Evolutionary conservation across 2,113 vertebrate genomes (phyloP).

Genomic region (Jacana jacana): DNA sequence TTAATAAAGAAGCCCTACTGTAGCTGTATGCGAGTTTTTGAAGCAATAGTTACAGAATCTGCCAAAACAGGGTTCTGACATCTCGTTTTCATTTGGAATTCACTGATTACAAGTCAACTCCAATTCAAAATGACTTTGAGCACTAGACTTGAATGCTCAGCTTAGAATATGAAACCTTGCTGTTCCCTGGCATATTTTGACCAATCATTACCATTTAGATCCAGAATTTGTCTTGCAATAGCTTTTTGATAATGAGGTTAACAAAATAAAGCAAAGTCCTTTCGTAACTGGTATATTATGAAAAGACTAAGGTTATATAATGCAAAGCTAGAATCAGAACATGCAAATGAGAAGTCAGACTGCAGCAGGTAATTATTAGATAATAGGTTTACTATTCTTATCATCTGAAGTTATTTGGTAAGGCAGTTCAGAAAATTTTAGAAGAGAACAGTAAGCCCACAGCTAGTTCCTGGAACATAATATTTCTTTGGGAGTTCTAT

Average conservation of each 20-base stretch:
- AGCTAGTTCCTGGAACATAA: neutral
- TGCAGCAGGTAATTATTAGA: slow-evolving; percentile 55
- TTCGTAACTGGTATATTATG: neutral
- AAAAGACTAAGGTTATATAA: slow-evolving; percentile 36
- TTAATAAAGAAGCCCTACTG: neutral
- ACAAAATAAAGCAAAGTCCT: neutral
- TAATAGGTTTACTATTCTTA: slow-evolving; percentile 60
- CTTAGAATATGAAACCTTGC: neutral
- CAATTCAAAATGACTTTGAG: neutral
- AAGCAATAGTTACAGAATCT: neutral
- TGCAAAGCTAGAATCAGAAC: slow-evolving; percentile 23
- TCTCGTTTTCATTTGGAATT: neutral
- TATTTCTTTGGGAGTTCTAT: neutral
- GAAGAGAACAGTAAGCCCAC: slow-evolving; percentile 3
- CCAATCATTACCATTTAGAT: neutral
- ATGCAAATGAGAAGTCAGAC: slow-evolving; percentile 45
- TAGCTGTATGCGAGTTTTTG: neutral
- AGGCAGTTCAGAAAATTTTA: neutral
- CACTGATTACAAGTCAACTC: neutral
- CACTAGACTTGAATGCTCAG: neutral
- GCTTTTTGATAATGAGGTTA: neutral
- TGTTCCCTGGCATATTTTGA: neutral
- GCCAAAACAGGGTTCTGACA: neutral
- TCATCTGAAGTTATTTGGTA: neutral
- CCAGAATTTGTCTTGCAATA: neutral